Base-by-base conservation (phyloP, 2,113 vertebrate species). In the Motacilla tschutschensis region DNA sequence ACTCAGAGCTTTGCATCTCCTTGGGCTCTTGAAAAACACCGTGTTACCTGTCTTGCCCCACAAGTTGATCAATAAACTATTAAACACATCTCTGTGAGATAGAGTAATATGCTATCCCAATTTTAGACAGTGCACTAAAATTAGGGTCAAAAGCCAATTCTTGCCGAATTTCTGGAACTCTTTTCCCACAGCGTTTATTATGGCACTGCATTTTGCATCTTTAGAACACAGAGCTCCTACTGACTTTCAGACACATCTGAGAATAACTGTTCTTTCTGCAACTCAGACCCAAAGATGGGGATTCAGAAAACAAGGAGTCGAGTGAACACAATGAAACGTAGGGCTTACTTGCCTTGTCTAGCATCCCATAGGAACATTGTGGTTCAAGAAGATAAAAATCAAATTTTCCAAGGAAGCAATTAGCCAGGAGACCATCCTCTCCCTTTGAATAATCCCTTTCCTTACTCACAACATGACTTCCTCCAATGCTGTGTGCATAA, bases 341-440 rank as follows among this genome's bases (percentile, higher is more conserved):
- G 36, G 53, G 47, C 33, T 73, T 72, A 84, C 17, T 47, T 76
- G 35, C 33, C 38, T 51, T 48, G 44, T 46, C n/a, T 67, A 53
- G 58, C 18, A 73, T 51, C 24, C 20, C 80, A 38, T 0, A 83
- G 35, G 58, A 94, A 79, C 7, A 43, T 1, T 40, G 29, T 26
- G 6, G 19, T n/a, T 24, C 46, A 69, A 63, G 55, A 76, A 93
- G 58, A 83, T 41, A 86, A 84, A 83, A 84, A 75, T 44, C 43
- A 70, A 33, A 43, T 31, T 87, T 88, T 87, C 75, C 79, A 90
- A 66, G 79, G 66, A 84, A 90, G 19, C 31, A 86, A 73, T 62
- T 66, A 84, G 64, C 59, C 59, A 70, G 26, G 43, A 78, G 38
- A 67, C 54, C 35, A 69, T 46, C 71, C 63, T 65, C 72, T 83